These are phyloP conservation scores for Rugalucina vietnamica DNA, from an alignment of 2,888 invertebrate genomes.

Conservation along the genomic window DNA sequence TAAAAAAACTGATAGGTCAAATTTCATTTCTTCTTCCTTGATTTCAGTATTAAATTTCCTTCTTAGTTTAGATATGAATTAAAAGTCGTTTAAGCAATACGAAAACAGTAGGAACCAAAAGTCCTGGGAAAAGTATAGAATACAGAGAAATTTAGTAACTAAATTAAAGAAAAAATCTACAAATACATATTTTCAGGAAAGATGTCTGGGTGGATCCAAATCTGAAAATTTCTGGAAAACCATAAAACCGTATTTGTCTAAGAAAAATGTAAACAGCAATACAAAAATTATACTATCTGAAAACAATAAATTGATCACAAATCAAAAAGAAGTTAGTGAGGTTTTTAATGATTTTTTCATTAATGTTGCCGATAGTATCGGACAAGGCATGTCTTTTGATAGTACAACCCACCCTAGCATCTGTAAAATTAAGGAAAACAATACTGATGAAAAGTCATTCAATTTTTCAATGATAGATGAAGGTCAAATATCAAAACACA, in stretches of 20 bases:
- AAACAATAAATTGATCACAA: background rate
- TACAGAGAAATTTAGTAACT: conserved; percentile 28
- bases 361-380: background rate
- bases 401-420: background rate
- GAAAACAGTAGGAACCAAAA: background rate
- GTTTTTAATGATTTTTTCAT: background rate
- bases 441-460: background rate
- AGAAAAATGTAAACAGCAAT: background rate
- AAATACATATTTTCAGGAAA: conserved; percentile 32
- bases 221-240: conserved; percentile 26
- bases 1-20: too few species aligned
- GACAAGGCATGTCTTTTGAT: background rate
- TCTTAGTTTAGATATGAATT: background rate
- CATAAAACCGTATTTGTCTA: conserved; percentile 37
- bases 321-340: background rate
- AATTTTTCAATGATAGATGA: background rate
- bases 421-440: background rate
- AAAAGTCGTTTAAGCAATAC: conserved; percentile 4
- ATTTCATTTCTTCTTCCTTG: too few species aligned
- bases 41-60: background rate
- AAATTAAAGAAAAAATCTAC: conserved; percentile 21
- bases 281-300: conserved; percentile 19
- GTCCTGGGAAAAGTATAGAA: conserved; percentile 21
- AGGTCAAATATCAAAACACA: background rate
- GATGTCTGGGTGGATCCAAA: conserved; percentile 28